Percentiles rank a stretch among this genome's conserved stretches.
Conservation (phyloP, 2,888 invertebrate genomes). For the Dione juno region DNA sequence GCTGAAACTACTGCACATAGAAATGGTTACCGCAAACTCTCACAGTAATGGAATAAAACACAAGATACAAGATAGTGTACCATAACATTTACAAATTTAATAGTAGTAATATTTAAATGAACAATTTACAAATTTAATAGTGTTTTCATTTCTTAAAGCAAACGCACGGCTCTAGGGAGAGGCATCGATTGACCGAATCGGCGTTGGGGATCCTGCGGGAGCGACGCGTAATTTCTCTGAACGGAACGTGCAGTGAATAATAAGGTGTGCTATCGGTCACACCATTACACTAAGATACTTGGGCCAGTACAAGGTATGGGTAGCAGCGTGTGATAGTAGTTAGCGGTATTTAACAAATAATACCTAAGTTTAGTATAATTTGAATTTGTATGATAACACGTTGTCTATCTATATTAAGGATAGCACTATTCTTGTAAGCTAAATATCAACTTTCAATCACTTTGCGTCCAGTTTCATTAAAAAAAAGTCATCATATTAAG, state of each 20-base stretch:
- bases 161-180: slow-evolving; percentile 51
- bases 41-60: too few relatives aligned
- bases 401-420: too few relatives aligned
- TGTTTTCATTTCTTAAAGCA: slow-evolving; percentile 23
- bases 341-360: neutral
- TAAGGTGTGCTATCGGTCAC: slow-evolving; percentile 69
- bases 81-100: too few relatives aligned
- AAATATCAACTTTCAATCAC: too few relatives aligned
- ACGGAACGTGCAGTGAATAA: slow-evolving; percentile 74
- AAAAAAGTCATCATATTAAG: too few relatives aligned
- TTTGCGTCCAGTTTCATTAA: too few relatives aligned
- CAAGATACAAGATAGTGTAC: too few relatives aligned
- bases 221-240: slow-evolving; percentile 75
- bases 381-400: too few relatives aligned
- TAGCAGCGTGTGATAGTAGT: slow-evolving; percentile 38
- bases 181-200: slow-evolving; percentile 80
- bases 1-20: too few relatives aligned
- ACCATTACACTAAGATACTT: slow-evolving; percentile 53
- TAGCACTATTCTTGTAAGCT: too few relatives aligned
- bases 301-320: slow-evolving; percentile 36
- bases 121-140: slow-evolving; percentile 9
- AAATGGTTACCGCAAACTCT: too few relatives aligned
- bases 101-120: neutral
- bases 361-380: too few relatives aligned
- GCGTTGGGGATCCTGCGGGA: slow-evolving; percentile 60